These are phyloP conservation scores for Rhimphoctona megacephalus DNA, from an alignment of 2,888 invertebrate genomes.

Conservation along the genomic window DNA sequence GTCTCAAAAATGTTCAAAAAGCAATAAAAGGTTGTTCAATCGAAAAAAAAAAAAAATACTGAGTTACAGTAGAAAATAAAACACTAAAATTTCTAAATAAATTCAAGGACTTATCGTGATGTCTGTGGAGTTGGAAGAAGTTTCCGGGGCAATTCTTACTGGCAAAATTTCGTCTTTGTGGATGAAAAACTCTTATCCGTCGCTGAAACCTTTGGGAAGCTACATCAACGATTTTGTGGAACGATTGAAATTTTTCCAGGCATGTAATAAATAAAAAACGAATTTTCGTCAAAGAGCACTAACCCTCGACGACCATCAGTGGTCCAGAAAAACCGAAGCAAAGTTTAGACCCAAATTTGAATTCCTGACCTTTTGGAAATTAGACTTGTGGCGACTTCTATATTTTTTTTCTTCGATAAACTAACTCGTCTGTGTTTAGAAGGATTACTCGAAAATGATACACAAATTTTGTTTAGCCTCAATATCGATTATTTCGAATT, in stretches of 20 bases:
- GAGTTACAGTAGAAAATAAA: background rate
- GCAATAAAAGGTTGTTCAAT: conserved; percentile 92
- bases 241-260: conserved; percentile 94
- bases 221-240: conserved; percentile 95
- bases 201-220: conserved; percentile 94
- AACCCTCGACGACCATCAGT: too few relatives aligned
- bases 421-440: too few relatives aligned
- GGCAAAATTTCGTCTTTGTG: conserved; percentile 94
- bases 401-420: too few relatives aligned
- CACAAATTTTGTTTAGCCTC: too few relatives aligned
- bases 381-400: too few relatives aligned
- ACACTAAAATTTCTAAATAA: background rate
- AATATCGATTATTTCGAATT: background rate
- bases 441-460: too few relatives aligned
- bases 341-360: too few relatives aligned
- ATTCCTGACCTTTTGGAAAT: too few relatives aligned
- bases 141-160: conserved; percentile 92
- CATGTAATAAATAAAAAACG: conserved; percentile 79
- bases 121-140: conserved; percentile 94
- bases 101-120: conserved; percentile 92
- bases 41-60: too few relatives aligned
- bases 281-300: background rate
- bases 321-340: too few relatives aligned
- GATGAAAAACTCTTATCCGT: conserved; percentile 95
- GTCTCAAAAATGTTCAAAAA: conserved; percentile 92